phyloP scores from a whole-genome alignment of 2,797 vertebrate species.

The Cheirogaleus major region DNA sequence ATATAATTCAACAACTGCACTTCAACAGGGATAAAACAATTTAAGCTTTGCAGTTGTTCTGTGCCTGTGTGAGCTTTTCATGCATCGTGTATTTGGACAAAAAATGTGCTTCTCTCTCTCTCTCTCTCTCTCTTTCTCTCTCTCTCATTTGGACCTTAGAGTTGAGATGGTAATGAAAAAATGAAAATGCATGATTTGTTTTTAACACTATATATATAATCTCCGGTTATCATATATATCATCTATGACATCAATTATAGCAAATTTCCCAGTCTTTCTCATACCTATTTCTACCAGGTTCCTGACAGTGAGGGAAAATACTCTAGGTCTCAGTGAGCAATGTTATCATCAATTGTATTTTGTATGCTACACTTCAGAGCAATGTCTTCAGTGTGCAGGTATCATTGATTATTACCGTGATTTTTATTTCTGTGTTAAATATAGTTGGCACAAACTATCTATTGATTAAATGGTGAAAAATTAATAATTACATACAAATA shows the following conservation, averaged over 20 bases:
- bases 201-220: not conserved
- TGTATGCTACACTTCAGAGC: constrained; percentile 46
- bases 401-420: constrained; percentile 70
- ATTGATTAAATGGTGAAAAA: constrained; percentile 48
- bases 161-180: not conserved
- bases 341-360: not conserved
- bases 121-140: not conserved
- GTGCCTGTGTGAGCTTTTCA: not conserved
- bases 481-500: not conserved
- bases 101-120: constrained; percentile 2
- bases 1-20: constrained; percentile 64
- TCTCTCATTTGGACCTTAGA: not conserved
- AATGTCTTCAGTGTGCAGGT: constrained; percentile 68
- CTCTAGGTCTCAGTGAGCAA: not conserved
- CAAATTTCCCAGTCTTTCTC: not conserved
- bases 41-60: constrained; percentile 1
- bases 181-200: not conserved
- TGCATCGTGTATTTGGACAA: not conserved
- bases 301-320: not conserved
- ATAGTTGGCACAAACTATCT: constrained; percentile 41
- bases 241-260: not conserved
- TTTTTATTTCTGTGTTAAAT: constrained; percentile 65
- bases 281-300: not conserved
- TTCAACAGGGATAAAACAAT: constrained; percentile 72
- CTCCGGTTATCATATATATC: not conserved